Percentiles rank a stretch among this genome's conserved stretches.
phyloP scores from a whole-genome alignment of 2,797 vertebrate species.

The Pachyuromys duprasi region DNA sequence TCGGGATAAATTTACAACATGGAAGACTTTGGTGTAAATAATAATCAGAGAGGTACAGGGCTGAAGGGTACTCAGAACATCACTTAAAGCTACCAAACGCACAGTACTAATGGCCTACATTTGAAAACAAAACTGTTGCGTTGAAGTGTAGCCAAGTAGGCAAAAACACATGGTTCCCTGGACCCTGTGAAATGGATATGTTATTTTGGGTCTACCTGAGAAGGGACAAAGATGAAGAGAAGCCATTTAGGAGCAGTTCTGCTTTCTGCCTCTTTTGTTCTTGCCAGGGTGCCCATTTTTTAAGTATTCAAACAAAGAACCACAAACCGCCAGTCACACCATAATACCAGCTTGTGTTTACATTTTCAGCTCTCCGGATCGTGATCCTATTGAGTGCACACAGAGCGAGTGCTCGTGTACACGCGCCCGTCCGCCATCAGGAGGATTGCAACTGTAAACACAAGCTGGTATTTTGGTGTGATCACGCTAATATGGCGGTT shows the following conservation, averaged over 20 bases:
- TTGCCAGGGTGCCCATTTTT: conserved; percentile 90
- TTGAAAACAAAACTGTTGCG: conserved; percentile 81
- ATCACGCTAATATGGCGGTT: conserved; percentile 90
- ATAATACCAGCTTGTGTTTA: conserved; percentile 92
- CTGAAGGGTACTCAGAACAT: conserved; percentile 55
- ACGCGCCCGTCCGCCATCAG: conserved; percentile 89
- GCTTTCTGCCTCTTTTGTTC: conserved; percentile 87
- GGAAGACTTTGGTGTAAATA: conserved; percentile 42
- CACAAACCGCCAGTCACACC: conserved; percentile 90
- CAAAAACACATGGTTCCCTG: conserved; percentile 69
- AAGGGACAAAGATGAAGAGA: conserved; percentile 67
- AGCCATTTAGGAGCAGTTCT: conserved; percentile 82
- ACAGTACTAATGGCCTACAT: conserved; percentile 68
- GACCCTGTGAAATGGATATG: conserved; percentile 11
- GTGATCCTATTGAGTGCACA: conserved; percentile 90
- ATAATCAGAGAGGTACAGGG: conserved; percentile 36
- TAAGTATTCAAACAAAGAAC: conserved; percentile 91
- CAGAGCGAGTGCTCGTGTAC: conserved; percentile 89
- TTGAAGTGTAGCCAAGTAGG: conserved; percentile 69
- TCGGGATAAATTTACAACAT: conserved; percentile 22
- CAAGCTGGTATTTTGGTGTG: conserved; percentile 92
- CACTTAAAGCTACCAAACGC: conserved; percentile 72
- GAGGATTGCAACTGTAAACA: conserved; percentile 89
- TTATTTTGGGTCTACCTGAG: conserved; percentile 78
- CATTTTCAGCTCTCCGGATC: conserved; percentile 91